These are phyloP conservation scores for Drosophila nr. medialis DNA, from an alignment of 2,888 invertebrate genomes.

Conservation along the genomic window DNA sequence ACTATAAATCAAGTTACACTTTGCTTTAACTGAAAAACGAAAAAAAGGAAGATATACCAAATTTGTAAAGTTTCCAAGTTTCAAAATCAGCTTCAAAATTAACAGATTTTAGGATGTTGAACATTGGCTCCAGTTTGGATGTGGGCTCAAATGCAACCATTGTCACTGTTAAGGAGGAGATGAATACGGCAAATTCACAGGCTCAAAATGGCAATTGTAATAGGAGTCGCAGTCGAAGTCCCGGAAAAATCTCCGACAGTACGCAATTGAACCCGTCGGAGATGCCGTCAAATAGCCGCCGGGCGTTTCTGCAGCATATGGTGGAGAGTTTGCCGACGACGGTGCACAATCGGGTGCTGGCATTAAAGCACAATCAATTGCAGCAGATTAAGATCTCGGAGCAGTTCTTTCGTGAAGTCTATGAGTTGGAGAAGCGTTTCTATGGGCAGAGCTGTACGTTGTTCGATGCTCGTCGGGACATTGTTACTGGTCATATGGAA, in stretches of 20 bases:
- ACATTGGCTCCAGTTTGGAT: conserved; percentile 24
- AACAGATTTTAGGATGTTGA: conserved; percentile 28
- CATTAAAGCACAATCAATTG: conserved; percentile 58
- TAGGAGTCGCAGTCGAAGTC: conserved; percentile 28
- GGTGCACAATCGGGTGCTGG: conserved; percentile 54
- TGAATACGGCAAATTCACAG: neutral
- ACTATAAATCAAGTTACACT: neutral
- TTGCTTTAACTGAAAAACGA: conserved; percentile 14
- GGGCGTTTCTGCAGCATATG: conserved; percentile 60
- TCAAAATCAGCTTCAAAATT: conserved; percentile 42
- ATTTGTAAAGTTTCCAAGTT: conserved; percentile 20
- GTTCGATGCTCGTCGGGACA: conserved; percentile 57
- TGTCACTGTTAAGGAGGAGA: conserved; percentile 4
- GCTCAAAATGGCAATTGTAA: conserved; percentile 3
- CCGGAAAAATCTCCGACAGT: conserved; percentile 9
- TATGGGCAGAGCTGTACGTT: conserved; percentile 54
- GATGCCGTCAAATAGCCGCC: conserved; percentile 49
- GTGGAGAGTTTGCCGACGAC: conserved; percentile 46
- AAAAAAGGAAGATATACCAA: conserved; percentile 4
- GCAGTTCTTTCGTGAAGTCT: conserved; percentile 60
- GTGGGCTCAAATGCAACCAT: conserved; percentile 32
- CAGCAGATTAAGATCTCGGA: conserved; percentile 60
- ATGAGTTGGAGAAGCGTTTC: conserved; percentile 57
- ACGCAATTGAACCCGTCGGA: conserved; percentile 44
- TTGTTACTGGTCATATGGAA: conserved; percentile 55